Evolutionary conservation across 1,140 invertebrate species (phyloP).

Genomic region (Adelges cooleyi): DNA sequence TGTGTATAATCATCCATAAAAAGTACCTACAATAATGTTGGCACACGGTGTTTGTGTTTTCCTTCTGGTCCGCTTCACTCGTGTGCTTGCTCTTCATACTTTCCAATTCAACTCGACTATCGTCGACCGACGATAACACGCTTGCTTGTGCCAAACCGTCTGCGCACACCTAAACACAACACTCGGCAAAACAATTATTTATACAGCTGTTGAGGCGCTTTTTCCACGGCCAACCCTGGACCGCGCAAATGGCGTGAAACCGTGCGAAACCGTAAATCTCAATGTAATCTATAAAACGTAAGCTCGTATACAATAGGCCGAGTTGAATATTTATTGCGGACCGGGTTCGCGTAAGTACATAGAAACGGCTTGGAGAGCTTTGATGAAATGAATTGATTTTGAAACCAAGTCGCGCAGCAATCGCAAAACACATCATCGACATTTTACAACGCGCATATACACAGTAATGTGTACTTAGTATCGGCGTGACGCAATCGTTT

Average conservation of each 20-base stretch:
- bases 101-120: slow-evolving; percentile 23
- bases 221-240: too few relatives aligned
- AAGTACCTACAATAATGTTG: too few relatives aligned
- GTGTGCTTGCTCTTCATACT: neutral
- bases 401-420: slow-evolving; percentile 1
- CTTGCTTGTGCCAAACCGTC: too few relatives aligned
- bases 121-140: slow-evolving; percentile 1
- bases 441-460: too few relatives aligned
- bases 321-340: too few relatives aligned
- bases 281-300: slow-evolving; percentile 21
- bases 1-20: too few relatives aligned
- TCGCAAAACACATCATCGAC: too few relatives aligned
- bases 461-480: too few relatives aligned
- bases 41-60: neutral
- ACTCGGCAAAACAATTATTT: too few relatives aligned
- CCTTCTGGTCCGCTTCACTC: neutral
- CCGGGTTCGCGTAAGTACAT: too few relatives aligned
- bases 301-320: neutral
- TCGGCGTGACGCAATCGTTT: neutral
- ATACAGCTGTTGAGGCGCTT: too few relatives aligned
- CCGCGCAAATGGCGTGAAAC: slow-evolving; percentile 9
- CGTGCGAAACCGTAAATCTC: slow-evolving; percentile 14
- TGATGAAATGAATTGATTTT: slow-evolving; percentile 3
- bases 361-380: slow-evolving; percentile 6
- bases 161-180: too few relatives aligned